A percentile compares a stretch with the other conserved stretches of the same genome.
Evolutionary conservation across 1,140 invertebrate genomes (phyloP).

Genomic region (Danaus plexippus): DNA sequence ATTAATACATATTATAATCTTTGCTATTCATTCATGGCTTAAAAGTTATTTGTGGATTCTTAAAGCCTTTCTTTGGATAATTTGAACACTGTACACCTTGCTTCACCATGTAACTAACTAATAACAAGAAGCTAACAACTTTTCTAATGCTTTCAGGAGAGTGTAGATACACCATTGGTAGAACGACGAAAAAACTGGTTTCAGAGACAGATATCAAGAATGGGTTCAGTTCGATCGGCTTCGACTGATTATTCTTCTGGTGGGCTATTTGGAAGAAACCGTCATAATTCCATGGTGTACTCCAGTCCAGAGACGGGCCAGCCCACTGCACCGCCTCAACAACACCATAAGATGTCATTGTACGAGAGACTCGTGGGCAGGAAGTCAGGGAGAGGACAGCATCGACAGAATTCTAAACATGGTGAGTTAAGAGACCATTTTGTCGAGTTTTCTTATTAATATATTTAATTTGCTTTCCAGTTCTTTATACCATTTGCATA

Average conservation of each 20-base stretch:
- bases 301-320: constrained; percentile 82
- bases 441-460: background rate
- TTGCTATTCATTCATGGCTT: no score
- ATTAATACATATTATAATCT: no score
- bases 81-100: no score
- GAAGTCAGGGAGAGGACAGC: constrained; percentile 81
- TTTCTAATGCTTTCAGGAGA: constrained; percentile 75
- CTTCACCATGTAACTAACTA: no score
- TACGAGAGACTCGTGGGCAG: constrained; percentile 85
- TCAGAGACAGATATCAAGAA: constrained; percentile 83
- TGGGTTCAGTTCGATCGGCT: constrained; percentile 86
- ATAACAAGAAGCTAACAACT: no score
- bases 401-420: constrained; percentile 75
- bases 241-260: constrained; percentile 88
- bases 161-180: constrained; percentile 88
- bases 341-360: constrained; percentile 81
- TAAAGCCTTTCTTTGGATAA: no score
- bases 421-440: constrained; percentile 49
- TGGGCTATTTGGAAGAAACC: constrained; percentile 80
- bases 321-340: constrained; percentile 54
- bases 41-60: no score
- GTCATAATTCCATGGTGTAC: constrained; percentile 81
- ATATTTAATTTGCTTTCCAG: background rate
- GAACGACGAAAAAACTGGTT: constrained; percentile 90
- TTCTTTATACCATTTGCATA: no score